These are phyloP conservation scores for Hyppa rectilinea DNA, from an alignment of 2,888 invertebrate genomes.

Conservation along the genomic window DNA sequence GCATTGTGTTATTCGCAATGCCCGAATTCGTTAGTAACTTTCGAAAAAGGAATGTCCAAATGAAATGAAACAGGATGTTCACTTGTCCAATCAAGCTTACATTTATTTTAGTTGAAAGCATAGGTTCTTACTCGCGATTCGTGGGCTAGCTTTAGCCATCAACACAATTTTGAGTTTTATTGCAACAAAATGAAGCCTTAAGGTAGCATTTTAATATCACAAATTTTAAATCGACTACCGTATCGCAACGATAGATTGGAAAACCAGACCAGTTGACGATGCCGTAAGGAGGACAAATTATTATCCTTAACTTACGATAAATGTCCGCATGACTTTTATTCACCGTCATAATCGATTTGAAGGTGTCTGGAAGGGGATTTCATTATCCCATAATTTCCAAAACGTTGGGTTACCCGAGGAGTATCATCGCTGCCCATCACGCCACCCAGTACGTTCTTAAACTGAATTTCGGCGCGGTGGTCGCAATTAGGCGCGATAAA, in stretches of 20 bases:
- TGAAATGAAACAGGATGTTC: too few relatives aligned
- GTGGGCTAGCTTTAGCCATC: background rate
- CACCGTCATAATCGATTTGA: conserved; percentile 40
- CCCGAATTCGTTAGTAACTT: conserved; percentile 30
- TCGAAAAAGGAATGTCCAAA: background rate
- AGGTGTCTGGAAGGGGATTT: conserved; percentile 44
- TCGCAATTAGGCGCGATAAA: conserved; percentile 89
- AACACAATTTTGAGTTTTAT: background rate
- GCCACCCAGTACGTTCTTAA: conserved; percentile 83
- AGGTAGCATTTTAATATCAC: background rate
- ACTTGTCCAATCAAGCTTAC: background rate
- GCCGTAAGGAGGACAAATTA: conserved; percentile 35
- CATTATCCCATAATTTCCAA: conserved; percentile 64
- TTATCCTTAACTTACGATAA: conserved; percentile 44
- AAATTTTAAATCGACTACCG: background rate
- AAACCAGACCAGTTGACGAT: background rate
- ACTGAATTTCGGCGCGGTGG: conserved; percentile 83
- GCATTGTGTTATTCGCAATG: conserved; percentile 48
- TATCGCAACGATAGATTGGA: conserved; percentile 3
- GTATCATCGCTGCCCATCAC: conserved; percentile 78
- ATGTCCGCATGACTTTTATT: conserved; percentile 19
- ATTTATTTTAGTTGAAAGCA: background rate
- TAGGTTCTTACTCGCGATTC: background rate
- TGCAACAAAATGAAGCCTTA: background rate
- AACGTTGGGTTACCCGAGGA: conserved; percentile 67